Conservation (phyloP, 1,140 invertebrate genomes). For the Bombus polaris region DNA sequence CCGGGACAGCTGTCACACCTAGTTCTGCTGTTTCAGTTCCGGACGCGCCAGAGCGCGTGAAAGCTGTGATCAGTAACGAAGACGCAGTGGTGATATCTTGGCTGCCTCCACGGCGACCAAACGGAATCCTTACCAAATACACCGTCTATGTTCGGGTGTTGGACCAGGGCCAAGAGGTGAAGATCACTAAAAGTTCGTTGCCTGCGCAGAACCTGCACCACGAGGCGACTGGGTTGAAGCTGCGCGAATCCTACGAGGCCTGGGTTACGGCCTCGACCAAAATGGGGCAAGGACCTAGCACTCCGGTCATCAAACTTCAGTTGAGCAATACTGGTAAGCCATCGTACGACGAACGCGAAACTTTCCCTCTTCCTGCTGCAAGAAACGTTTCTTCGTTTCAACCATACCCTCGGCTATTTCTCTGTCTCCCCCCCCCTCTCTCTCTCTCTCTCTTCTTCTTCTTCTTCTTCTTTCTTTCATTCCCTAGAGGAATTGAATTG, state of each 20-base stretch:
- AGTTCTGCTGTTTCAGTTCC: constrained; percentile 81
- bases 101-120: constrained; percentile 88
- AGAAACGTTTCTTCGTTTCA: not conserved
- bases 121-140: constrained; percentile 89
- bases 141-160: constrained; percentile 87
- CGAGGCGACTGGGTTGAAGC: constrained; percentile 84
- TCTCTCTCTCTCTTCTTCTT: not conserved
- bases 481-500: constrained; percentile 3
- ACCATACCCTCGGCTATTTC: not conserved
- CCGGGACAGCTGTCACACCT: not conserved
- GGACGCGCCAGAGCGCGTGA: constrained; percentile 88
- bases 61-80: constrained; percentile 87
- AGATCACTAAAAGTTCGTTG: constrained; percentile 78
- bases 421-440: rapidly evolving
- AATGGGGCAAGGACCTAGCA: constrained; percentile 84
- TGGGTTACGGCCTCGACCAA: constrained; percentile 86
- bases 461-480: not conserved
- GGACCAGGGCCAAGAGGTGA: constrained; percentile 83
- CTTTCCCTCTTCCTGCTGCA: not conserved
- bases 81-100: constrained; percentile 90
- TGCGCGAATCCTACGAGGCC: constrained; percentile 85
- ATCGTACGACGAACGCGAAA: constrained; percentile 1
- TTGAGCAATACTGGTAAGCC: constrained; percentile 79
- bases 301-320: constrained; percentile 83
- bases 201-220: constrained; percentile 82